Evolutionary conservation across 2,113 vertebrate genomes (phyloP).

Genomic region (Cercocebus atys): DNA sequence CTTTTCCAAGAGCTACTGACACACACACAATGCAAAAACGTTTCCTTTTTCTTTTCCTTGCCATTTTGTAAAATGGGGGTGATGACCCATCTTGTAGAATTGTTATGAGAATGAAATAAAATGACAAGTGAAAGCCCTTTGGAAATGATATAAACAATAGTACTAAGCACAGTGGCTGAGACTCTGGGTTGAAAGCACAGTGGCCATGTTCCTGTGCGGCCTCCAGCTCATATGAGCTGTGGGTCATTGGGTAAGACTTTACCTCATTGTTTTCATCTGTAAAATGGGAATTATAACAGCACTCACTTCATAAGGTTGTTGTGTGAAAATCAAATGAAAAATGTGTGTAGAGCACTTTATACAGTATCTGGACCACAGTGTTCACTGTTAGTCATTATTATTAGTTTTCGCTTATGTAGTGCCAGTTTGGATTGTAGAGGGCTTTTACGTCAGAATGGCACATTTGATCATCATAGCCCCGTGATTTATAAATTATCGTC

Average conservation of each 20-base stretch:
- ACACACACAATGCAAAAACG: neutral
- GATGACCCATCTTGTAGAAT: neutral
- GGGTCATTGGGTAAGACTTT: neutral
- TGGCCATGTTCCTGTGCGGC: rapidly evolving
- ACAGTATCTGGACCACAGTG: neutral
- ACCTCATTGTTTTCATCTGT: neutral
- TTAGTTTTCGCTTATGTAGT: neutral
- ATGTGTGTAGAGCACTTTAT: neutral
- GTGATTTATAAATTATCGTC: neutral
- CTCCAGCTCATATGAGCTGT: neutral
- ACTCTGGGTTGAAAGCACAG: neutral
- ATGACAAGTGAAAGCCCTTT: neutral
- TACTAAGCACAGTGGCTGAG: neutral
- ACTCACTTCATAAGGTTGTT: neutral
- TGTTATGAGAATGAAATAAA: neutral
- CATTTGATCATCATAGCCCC: neutral
- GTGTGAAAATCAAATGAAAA: neutral
- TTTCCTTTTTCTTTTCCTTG: neutral
- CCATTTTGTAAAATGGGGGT: neutral
- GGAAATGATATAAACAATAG: neutral
- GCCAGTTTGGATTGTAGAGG: neutral
- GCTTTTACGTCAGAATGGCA: neutral
- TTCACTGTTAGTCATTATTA: neutral
- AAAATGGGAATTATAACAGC: neutral
- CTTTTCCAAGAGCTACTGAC: neutral